Conservation (phyloP, 2,888 invertebrate species). For the Cheilosia vernalis region DNA sequence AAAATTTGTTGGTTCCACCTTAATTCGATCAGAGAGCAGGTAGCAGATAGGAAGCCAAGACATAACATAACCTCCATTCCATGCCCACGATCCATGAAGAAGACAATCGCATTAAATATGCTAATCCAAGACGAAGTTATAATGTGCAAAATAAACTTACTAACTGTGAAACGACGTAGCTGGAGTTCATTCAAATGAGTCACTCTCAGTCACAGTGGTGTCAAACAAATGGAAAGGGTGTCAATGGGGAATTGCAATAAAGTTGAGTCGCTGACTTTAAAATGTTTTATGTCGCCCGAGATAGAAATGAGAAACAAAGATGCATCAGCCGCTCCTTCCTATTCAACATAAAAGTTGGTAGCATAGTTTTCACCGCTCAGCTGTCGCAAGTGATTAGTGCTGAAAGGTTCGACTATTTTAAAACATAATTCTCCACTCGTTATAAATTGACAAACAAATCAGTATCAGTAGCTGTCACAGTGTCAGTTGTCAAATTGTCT, state of each 20-base stretch:
- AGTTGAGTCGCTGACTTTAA: no score
- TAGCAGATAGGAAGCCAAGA: background rate
- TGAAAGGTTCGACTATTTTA: no score
- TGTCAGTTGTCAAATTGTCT: no score
- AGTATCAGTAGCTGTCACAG: no score
- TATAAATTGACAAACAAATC: no score
- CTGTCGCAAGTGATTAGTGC: no score
- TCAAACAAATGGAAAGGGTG: background rate
- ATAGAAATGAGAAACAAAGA: no score
- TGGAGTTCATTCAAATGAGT: background rate
- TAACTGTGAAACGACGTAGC: conserved; percentile 33
- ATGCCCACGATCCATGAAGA: background rate
- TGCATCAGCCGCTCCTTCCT: no score
- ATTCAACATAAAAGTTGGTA: no score
- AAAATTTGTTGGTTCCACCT: conserved; percentile 47
- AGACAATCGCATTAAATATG: conserved; percentile 58
- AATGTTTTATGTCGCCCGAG: no score
- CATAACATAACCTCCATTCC: background rate
- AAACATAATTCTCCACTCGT: no score
- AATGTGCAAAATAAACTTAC: conserved; percentile 64
- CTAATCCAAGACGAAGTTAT: conserved; percentile 56
- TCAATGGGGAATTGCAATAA: background rate
- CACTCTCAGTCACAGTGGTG: background rate
- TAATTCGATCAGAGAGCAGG: conserved; percentile 30
- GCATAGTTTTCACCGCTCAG: no score